Evolutionary conservation across 1,140 invertebrate species (phyloP).

Genomic region (Ostrea denselamellosa): DNA sequence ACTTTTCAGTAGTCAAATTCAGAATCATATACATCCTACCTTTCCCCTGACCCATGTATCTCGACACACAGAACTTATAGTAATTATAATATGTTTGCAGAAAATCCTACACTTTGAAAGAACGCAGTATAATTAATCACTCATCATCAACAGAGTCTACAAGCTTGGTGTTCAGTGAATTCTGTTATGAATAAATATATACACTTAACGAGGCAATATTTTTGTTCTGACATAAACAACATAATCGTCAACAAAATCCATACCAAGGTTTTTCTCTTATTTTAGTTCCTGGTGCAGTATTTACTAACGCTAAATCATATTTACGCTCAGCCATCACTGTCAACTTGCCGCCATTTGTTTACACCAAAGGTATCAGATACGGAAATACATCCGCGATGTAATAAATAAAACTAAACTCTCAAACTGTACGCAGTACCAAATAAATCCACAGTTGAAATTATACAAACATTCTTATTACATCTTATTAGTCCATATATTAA

Average conservation of each 20-base stretch:
- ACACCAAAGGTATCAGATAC: slow-evolving; percentile 42
- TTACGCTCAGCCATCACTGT: slow-evolving; percentile 69
- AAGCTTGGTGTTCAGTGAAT: too few relatives aligned
- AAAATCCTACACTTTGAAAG: too few relatives aligned
- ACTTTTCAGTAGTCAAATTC: too few relatives aligned
- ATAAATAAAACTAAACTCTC: background rate
- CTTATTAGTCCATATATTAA: background rate
- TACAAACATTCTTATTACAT: background rate
- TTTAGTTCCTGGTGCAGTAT: slow-evolving; percentile 71
- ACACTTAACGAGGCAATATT: too few relatives aligned
- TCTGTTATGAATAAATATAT: too few relatives aligned
- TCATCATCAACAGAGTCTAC: too few relatives aligned
- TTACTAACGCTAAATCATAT: slow-evolving; percentile 71
- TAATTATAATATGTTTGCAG: too few relatives aligned
- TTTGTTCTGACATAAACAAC: too few relatives aligned
- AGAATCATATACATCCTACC: too few relatives aligned
- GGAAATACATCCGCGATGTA: slow-evolving; percentile 6
- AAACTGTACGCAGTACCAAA: background rate
- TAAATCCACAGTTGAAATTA: background rate
- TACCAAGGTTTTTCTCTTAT: slow-evolving; percentile 73
- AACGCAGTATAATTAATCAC: too few relatives aligned
- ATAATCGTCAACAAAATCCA: background rate
- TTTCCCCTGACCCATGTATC: too few relatives aligned
- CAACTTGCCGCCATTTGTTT: slow-evolving; percentile 53
- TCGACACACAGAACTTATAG: too few relatives aligned